Conservation (phyloP, 1,140 invertebrate species). For the Cecropterus lyciades region DNA sequence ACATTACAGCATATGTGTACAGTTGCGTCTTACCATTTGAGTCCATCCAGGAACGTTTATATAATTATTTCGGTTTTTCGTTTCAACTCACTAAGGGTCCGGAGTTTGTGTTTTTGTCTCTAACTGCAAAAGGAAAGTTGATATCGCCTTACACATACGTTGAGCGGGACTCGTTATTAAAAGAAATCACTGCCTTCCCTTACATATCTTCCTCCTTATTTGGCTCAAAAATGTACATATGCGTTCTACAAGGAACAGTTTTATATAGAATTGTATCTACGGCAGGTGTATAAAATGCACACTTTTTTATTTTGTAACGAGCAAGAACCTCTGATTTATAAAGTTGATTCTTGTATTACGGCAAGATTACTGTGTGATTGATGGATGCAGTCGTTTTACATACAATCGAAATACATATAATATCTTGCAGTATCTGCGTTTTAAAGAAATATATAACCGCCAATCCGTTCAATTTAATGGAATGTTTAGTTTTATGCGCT, state of each 20-base stretch:
- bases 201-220: conserved; percentile 65
- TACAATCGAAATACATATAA: conserved; percentile 7
- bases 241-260: conserved; percentile 39
- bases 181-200: conserved; percentile 74
- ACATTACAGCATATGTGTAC: background rate
- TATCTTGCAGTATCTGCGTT: background rate
- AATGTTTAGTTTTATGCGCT: too few species aligned
- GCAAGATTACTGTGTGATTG: conserved; percentile 18
- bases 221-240: conserved; percentile 63
- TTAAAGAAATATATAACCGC: background rate
- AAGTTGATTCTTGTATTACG: conserved; percentile 23
- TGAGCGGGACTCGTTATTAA: conserved; percentile 55
- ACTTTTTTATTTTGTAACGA: conserved; percentile 41
- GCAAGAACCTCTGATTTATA: conserved; percentile 44
- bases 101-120: conserved; percentile 62
- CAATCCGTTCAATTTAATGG: too few species aligned
- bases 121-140: conserved; percentile 76
- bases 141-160: conserved; percentile 62
- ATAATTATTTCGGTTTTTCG: conserved; percentile 30
- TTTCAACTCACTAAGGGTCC: conserved; percentile 17
- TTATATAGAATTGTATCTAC: conserved; percentile 57
- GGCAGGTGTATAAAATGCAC: conserved; percentile 51
- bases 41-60: conserved; percentile 2
- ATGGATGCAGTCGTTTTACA: conserved; percentile 10
- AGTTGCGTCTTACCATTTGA: conserved; percentile 8